Base-by-base conservation (phyloP, 1,140 invertebrate species). In the Tetramorium parvispinum region DNA sequence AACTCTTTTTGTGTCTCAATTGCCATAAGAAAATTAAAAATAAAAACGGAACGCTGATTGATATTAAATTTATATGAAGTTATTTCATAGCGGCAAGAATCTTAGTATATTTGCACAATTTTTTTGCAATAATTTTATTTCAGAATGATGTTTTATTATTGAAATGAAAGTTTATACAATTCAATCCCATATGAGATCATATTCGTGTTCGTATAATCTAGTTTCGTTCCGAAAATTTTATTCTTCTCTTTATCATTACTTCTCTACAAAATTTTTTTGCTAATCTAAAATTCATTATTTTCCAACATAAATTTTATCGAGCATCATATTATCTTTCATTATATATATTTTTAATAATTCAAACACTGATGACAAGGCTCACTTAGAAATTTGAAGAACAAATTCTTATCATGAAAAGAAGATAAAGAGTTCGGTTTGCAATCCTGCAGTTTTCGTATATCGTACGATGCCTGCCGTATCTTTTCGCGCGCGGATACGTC, bases 161-260 rank as follows among this genome's bases (percentile, higher is more conserved):
- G 13, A 59, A 71, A 71, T 71, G 18, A 71, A 71, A 53, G 10
- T 76, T 43, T 73, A 21, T 43, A 76, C 40, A 78, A 37, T 78
- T 43, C 11, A 61, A 55, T 78, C 21, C 4, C 1, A 46, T 0
- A 65, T 32, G 40, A 78, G 53, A 76, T 40, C 21, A 18, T 43
- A 59, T 43, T 76, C 7, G 18, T 55, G 32, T 55, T 13, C 8
- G 16, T 59, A 40, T 6, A 57, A 57, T 57, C 32, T 24, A 76
- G 73, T 76, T 75, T 57, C 2, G 27, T 21, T 73, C 6, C 8
- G 51, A 57, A 75, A 76, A 57, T 57, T 78, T 4, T 32, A 63
- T 24, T 46, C 24, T 46, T 65, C 8, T 61, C 59, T 27, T 27
- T 27, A 46, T 63, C 57, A 4, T 24, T 46, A 46, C 4, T 65